A percentile compares a stretch with the other conserved stretches of the same genome.
Conservation (phyloP, 2,888 invertebrate genomes). For the Seira sanloemensis region DNA sequence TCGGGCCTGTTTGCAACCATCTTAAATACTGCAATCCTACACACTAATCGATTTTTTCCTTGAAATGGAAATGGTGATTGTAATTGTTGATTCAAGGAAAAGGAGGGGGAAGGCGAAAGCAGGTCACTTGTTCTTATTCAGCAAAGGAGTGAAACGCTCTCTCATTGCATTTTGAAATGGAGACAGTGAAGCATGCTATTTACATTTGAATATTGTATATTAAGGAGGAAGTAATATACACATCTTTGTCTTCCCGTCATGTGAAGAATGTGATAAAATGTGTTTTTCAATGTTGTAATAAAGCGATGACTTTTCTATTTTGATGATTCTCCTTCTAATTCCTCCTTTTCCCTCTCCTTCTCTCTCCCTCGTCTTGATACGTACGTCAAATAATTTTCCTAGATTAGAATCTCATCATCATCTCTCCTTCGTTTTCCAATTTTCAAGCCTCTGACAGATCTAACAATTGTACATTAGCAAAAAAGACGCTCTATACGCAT, state of each 20-base stretch:
- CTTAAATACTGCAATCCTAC: too few relatives aligned
- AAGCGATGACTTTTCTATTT: not conserved
- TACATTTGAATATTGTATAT: not conserved
- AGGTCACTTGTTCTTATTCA: too few relatives aligned
- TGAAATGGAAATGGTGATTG: constrained; percentile 3
- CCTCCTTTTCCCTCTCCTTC: constrained; percentile 22
- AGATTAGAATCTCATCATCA: constrained; percentile 61
- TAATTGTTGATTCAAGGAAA: constrained; percentile 37
- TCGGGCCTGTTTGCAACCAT: too few relatives aligned
- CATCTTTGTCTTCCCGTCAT: too few relatives aligned
- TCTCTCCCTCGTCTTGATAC: constrained; percentile 20
- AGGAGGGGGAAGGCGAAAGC: not conserved
- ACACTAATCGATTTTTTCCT: not conserved
- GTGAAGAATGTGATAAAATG: not conserved
- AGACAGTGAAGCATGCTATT: not conserved
- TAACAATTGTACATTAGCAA: constrained; percentile 33
- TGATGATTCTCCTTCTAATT: not conserved
- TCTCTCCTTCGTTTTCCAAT: constrained; percentile 37
- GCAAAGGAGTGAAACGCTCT: too few relatives aligned
- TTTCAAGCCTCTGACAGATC: constrained; percentile 47
- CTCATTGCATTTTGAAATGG: not conserved
- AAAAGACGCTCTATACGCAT: not conserved
- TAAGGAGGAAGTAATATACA: not conserved
- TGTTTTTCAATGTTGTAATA: not conserved
- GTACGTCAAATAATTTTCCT: constrained; percentile 53